Evolutionary conservation across 2,888 invertebrate genomes (phyloP).

Genomic region (Calameuta pallipes): DNA sequence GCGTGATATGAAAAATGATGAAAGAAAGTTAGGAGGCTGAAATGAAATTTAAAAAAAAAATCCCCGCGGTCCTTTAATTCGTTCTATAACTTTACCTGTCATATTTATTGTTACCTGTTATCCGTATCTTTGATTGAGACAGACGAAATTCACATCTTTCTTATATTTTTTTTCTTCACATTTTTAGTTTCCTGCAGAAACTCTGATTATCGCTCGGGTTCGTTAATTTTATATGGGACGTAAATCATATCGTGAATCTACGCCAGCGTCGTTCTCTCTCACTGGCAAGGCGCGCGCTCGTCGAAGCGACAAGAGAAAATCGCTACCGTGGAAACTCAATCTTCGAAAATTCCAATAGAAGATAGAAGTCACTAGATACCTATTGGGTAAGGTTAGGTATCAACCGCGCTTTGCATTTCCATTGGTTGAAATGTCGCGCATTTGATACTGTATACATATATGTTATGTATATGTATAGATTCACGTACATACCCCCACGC

Average conservation of each 20-base stretch:
- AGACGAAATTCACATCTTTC: background rate
- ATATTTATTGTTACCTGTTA: background rate
- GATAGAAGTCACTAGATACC: background rate
- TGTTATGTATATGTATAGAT: too few relatives aligned
- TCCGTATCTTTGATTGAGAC: background rate
- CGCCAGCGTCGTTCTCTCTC: background rate
- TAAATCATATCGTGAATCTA: background rate
- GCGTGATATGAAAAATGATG: background rate
- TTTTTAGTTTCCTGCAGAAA: background rate
- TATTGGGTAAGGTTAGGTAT: background rate
- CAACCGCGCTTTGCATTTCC: background rate
- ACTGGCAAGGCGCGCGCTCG: background rate
- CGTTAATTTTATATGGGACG: background rate
- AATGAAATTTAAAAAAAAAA: background rate
- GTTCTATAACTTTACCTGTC: background rate
- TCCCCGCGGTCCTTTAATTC: background rate
- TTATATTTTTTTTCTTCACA: background rate
- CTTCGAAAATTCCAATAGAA: constrained; percentile 1
- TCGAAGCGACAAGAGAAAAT: background rate
- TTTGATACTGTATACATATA: background rate
- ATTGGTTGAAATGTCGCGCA: background rate
- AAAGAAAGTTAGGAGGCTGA: background rate
- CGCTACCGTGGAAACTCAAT: background rate
- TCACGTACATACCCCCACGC: background rate
- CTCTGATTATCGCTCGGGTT: background rate